These are phyloP conservation scores for Vipera ursinii DNA, from an alignment of 2,797 vertebrate species.

Conservation along the genomic window DNA sequence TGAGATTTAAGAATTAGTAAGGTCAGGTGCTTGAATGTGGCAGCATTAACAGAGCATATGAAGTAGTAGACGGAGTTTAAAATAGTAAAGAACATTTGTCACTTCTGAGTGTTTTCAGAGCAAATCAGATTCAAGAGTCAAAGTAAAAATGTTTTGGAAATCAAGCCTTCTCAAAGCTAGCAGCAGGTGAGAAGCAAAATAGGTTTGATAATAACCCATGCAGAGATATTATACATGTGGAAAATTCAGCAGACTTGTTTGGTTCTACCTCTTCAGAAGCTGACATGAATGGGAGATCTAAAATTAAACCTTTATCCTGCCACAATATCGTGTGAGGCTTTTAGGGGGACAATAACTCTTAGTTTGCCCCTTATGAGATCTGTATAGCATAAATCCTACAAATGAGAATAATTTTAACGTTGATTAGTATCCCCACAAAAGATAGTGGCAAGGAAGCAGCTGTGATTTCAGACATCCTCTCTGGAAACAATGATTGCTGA, in stretches of 20 bases:
- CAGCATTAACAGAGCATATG: neutral
- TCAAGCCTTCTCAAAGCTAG: neutral
- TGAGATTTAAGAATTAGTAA: neutral
- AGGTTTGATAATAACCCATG: neutral
- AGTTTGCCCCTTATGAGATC: neutral
- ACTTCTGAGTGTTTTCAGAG: neutral
- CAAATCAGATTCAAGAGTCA: neutral
- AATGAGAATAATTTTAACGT: neutral
- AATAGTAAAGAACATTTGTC: neutral
- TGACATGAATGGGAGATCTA: neutral
- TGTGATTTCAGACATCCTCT: constrained; percentile 24
- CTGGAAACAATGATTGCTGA: constrained; percentile 37
- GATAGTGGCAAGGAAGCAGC: constrained; percentile 48
- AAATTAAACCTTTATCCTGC: neutral
- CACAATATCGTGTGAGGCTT: neutral
- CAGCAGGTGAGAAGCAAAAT: neutral
- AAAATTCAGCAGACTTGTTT: neutral
- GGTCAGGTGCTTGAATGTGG: neutral
- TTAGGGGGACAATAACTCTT: neutral
- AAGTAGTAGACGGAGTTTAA: neutral
- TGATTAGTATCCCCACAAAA: neutral
- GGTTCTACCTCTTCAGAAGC: neutral
- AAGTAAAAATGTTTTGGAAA: neutral
- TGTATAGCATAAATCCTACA: neutral
- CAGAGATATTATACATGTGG: neutral